phyloP scores from a whole-genome alignment of 2,113 vertebrate species.

The Smithornis capensis region DNA sequence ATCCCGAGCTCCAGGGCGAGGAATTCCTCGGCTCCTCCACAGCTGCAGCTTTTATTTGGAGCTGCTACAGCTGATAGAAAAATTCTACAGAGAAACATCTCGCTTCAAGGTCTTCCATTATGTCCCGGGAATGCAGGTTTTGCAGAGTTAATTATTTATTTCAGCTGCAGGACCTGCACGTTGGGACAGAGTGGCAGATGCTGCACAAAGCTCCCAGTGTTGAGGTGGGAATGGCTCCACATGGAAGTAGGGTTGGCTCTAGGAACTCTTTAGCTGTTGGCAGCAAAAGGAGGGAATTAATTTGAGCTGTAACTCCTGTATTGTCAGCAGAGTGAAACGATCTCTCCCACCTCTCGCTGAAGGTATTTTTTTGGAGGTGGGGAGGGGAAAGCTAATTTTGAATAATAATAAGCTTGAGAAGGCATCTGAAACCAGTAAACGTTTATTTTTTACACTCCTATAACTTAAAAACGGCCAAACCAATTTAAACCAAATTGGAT shows the following conservation, averaged over 20 bases:
- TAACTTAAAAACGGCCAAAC: constrained; percentile 67
- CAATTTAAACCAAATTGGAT: constrained; percentile 71
- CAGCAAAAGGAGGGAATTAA: neutral
- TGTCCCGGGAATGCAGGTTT: neutral
- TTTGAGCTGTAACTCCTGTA: neutral
- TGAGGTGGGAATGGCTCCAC: neutral
- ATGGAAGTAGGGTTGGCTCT: neutral
- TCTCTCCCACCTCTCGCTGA: neutral
- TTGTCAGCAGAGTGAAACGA: neutral
- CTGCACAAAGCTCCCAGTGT: neutral
- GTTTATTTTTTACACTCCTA: constrained; percentile 68
- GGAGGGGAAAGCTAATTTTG: constrained; percentile 37
- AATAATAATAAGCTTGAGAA: constrained; percentile 48
- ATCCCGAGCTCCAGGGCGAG: neutral
- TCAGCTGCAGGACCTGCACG: neutral
- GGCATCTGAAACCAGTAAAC: constrained; percentile 64
- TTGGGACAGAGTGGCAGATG: neutral
- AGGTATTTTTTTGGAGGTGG: constrained; percentile 16
- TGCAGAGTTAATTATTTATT: neutral
- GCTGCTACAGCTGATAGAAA: neutral
- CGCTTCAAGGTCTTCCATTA: neutral
- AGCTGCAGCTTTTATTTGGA: neutral
- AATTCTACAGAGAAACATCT: neutral
- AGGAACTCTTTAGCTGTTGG: neutral
- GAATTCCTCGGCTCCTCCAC: neutral